These are phyloP conservation scores for Agrochola lychnidis DNA, from an alignment of 2,888 invertebrate genomes.

Conservation along the genomic window DNA sequence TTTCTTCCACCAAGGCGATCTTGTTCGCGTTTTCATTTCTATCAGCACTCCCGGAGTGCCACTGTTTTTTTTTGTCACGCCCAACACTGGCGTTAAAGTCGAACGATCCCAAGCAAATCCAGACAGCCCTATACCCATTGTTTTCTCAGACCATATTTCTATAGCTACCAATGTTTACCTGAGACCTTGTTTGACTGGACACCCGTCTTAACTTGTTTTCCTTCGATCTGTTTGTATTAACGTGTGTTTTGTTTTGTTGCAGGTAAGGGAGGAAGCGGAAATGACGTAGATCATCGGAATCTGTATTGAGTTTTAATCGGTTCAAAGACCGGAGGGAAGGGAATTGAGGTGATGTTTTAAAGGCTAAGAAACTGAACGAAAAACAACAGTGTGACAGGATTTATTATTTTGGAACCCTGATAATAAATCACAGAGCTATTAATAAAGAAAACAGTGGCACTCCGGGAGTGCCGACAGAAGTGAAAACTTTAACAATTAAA, in stretches of 20 bases:
- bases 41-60: too few species aligned
- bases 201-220: slow-evolving; percentile 67
- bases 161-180: slow-evolving; percentile 49
- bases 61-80: not conserved
- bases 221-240: slow-evolving; percentile 76
- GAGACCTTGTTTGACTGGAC: slow-evolving; percentile 65
- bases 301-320: slow-evolving; percentile 65
- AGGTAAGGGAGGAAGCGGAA: slow-evolving; percentile 79
- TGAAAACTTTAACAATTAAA: too few species aligned
- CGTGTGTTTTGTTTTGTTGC: slow-evolving; percentile 81
- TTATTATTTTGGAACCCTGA: not conserved
- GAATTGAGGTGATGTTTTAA: slow-evolving; percentile 3
- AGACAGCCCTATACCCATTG: slow-evolving; percentile 5
- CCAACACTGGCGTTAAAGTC: not conserved
- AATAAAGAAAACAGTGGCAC: too few species aligned
- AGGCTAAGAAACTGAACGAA: not conserved
- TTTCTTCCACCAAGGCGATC: too few species aligned
- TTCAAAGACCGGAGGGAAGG: slow-evolving; percentile 16
- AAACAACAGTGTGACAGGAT: not conserved
- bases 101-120: not conserved
- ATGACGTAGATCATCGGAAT: slow-evolving; percentile 61
- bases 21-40: too few species aligned
- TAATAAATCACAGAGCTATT: not conserved
- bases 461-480: too few species aligned
- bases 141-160: slow-evolving; percentile 47